These are phyloP conservation scores for Platyscapa corneri DNA, from an alignment of 1,140 invertebrate genomes.

Conservation along the genomic window DNA sequence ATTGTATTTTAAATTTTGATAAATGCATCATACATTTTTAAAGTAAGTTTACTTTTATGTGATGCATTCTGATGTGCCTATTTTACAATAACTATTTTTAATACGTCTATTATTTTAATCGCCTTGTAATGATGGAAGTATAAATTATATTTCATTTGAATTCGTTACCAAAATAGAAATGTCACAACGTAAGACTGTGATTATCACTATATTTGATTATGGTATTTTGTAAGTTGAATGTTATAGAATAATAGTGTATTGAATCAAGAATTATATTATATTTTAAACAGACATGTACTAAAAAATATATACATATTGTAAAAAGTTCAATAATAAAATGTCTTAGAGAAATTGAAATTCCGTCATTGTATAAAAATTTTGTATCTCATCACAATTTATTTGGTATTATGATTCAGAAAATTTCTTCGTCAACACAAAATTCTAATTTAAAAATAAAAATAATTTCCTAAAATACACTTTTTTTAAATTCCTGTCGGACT, in stretches of 20 bases:
- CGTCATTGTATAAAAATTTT: conserved; percentile 42
- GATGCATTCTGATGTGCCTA: conserved; percentile 27
- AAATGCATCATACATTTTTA: conserved; percentile 15
- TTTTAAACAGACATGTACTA: conserved; percentile 47
- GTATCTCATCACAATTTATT: conserved; percentile 54
- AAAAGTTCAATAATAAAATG: conserved; percentile 51
- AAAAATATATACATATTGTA: conserved; percentile 48
- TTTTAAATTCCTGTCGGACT: conserved; percentile 48
- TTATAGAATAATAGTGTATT: conserved; percentile 31
- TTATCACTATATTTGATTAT: conserved; percentile 27
- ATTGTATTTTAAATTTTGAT: conserved; percentile 26
- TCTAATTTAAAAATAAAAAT: conserved; percentile 50
- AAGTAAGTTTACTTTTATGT: conserved; percentile 3
- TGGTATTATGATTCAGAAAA: conserved; percentile 50
- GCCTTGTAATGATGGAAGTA: neutral
- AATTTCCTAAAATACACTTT: conserved; percentile 45
- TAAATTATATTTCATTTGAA: conserved; percentile 27
- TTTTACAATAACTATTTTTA: conserved; percentile 13
- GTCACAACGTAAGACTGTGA: conserved; percentile 44
- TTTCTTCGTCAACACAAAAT: conserved; percentile 50
- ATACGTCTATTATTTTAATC: conserved; percentile 23
- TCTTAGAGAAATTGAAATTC: conserved; percentile 40
- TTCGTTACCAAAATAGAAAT: conserved; percentile 36
- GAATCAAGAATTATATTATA: conserved; percentile 35
- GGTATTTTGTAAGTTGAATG: conserved; percentile 33